Base-by-base conservation (phyloP, 2,888 invertebrate genomes). In the Spicauda simplicius region DNA sequence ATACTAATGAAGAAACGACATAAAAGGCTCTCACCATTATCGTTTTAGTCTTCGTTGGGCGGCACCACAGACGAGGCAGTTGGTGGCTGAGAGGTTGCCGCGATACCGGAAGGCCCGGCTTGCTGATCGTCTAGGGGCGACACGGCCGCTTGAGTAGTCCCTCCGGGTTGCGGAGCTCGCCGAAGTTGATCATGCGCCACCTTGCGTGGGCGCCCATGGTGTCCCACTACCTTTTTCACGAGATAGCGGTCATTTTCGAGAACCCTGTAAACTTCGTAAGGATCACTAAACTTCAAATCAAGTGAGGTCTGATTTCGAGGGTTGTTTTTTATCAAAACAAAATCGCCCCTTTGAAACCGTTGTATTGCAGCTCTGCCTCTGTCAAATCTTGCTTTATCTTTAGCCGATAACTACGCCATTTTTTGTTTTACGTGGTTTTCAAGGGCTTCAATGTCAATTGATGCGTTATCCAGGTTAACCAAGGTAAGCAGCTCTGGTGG, bases 401-500 rank as follows among this genome's bases (percentile, higher is more conserved):
- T 14, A 37, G 25, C 2, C 12, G 18, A 11, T 18, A 33, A 11
- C 18, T 8, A 0, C 37, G 11, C 11, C 57, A 57, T 57, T 14
- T 12, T 57, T 19, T 57, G 57, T 6, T 41, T 11, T 0, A 41
- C 41, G 3, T 57, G 41, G 0, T 14, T 37, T 1, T 37, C 11
- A 4, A 57, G 12, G 4, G 12, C 8, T 8, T 56, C 56, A 18
- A 45, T 11, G 73, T 69, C n/a, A 70, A 50, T 8, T 19, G 61
- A 10, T 61, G 25, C 7, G 70, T 61, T 53, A 69, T 53, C 53
- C 10, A 64, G 8, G n/a, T 57, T 41, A 10, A 68, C 62, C 52
- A 62, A 18, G 11, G n/a, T 50, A 5, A 63, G 14, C 2, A 68
- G 37, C 18, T 68, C 73, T 4, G 76, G 71, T 5, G 74, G 75